These are phyloP conservation scores for Aegithalos caudatus DNA, from an alignment of 2,113 vertebrate genomes.

Conservation along the genomic window DNA sequence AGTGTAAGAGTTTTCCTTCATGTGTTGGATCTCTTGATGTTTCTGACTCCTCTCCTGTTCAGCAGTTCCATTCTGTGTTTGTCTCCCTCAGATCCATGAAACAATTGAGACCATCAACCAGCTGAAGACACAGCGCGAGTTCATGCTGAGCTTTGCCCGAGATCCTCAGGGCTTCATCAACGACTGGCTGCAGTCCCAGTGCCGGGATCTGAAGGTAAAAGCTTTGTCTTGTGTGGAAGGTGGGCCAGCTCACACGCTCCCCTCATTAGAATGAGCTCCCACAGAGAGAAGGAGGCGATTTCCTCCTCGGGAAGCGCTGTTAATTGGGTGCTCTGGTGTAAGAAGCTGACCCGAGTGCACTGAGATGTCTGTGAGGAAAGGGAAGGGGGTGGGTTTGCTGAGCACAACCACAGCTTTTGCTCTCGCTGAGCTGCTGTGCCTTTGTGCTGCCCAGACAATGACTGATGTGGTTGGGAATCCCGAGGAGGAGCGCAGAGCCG, in stretches of 20 bases:
- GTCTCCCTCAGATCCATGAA: slow-evolving; percentile 88
- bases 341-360: neutral
- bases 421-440: neutral
- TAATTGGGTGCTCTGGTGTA: no score
- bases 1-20: neutral
- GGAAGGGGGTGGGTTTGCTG: neutral
- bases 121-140: slow-evolving; percentile 98
- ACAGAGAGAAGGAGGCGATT: neutral
- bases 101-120: slow-evolving; percentile 99
- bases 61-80: neutral
- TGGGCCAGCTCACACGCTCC: neutral
- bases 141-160: slow-evolving; percentile 98
- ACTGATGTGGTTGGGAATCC: slow-evolving; percentile 97
- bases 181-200: slow-evolving; percentile 99
- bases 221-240: neutral
- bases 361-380: neutral
- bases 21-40: neutral
- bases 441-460: slow-evolving; percentile 84
- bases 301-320: neutral
- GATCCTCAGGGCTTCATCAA: slow-evolving; percentile 99
- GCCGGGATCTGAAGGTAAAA: slow-evolving; percentile 94
- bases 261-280: neutral
- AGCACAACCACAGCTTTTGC: neutral
- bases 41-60: neutral
- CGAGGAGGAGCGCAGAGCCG: slow-evolving; percentile 93